Evolutionary conservation across 2,113 vertebrate species (phyloP).

Genomic region (Cyanoderma ruficeps): DNA sequence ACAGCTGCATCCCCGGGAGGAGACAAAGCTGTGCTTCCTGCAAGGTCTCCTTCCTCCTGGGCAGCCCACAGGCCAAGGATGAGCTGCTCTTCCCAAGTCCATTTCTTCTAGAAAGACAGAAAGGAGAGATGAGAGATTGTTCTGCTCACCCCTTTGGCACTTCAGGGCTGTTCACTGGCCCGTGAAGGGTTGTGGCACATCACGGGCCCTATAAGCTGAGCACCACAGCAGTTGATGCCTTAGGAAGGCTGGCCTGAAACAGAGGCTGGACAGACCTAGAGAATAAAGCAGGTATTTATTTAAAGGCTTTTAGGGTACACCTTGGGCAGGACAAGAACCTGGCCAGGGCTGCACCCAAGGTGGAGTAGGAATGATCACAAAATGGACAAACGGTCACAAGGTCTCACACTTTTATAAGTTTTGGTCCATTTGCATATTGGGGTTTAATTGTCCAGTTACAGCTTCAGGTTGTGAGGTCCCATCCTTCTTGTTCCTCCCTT

Average conservation of each 20-base stretch:
- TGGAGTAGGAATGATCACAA: too few species aligned
- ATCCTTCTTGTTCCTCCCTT: background rate
- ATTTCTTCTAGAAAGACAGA: background rate
- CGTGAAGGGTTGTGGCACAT: background rate
- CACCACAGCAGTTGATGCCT: background rate
- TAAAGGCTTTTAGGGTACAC: background rate
- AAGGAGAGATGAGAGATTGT: background rate
- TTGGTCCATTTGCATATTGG: background rate
- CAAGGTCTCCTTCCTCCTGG: background rate
- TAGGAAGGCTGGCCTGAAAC: background rate
- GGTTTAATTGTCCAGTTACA: background rate
- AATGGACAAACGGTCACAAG: accelerated
- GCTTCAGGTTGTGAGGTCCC: background rate
- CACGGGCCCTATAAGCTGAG: background rate
- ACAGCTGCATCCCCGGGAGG: background rate
- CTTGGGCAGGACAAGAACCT: background rate
- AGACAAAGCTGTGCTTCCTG: background rate
- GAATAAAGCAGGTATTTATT: background rate
- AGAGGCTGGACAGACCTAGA: background rate
- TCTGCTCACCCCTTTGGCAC: background rate
- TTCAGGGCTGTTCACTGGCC: background rate
- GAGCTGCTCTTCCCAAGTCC: background rate
- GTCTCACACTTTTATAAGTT: background rate
- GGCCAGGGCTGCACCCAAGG: background rate
- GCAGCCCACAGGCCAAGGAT: background rate